A percentile compares a stretch with the other conserved stretches of the same genome.
Evolutionary conservation across 2,113 vertebrate genomes (phyloP).

Genomic region (Caranx ignobilis): DNA sequence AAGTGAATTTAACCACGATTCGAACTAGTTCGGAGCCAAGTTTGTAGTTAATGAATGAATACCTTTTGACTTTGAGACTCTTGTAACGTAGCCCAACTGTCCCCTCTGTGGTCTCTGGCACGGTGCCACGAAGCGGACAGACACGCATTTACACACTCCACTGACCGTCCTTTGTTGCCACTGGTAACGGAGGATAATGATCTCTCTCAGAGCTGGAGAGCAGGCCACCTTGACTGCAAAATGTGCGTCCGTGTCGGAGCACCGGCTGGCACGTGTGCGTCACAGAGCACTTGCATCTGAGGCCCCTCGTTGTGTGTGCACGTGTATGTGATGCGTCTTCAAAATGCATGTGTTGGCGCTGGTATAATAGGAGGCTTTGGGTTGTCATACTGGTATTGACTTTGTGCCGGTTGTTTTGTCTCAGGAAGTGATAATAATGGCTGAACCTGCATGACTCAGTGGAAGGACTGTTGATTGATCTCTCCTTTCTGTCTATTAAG

Average conservation of each 20-base stretch:
- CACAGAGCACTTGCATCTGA: not conserved
- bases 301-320: slow-evolving; percentile 24
- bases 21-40: no score
- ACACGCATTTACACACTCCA: slow-evolving; percentile 41
- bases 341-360: not conserved
- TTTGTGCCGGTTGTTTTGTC: not conserved
- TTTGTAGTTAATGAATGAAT: no score
- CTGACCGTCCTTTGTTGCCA: slow-evolving; percentile 57
- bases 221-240: slow-evolving; percentile 8
- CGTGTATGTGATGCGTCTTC: slow-evolving; percentile 5
- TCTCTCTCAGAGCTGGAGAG: slow-evolving; percentile 25
- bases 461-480: not conserved
- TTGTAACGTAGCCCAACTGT: slow-evolving; percentile 15
- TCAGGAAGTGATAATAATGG: not conserved
- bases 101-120: slow-evolving; percentile 22
- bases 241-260: not conserved
- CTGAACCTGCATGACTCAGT: not conserved
- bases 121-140: slow-evolving; percentile 25
- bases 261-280: slow-evolving; percentile 26
- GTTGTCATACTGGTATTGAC: not conserved
- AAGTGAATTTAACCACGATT: no score
- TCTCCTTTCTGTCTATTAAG: not conserved
- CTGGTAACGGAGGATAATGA: slow-evolving; percentile 43
- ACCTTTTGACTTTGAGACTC: not conserved
- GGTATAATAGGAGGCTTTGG: no score